phyloP scores from a whole-genome alignment of 2,113 vertebrate species.

The Daphoenositta chrysoptera region DNA sequence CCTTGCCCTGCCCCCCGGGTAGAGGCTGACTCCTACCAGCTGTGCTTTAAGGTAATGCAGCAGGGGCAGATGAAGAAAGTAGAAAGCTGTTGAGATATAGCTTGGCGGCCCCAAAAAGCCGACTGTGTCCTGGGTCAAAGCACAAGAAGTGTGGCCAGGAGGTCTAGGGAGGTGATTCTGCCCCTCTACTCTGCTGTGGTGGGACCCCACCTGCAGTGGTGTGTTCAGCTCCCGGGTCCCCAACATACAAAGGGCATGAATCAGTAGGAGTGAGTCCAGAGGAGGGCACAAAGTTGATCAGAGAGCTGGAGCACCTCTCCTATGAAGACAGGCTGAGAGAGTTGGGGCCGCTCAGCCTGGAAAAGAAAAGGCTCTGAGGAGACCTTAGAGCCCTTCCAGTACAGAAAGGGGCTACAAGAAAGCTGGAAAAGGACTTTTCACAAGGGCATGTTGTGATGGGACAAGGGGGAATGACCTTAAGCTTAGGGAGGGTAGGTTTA shows the following conservation, averaged over 20 bases:
- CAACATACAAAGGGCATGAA: neutral
- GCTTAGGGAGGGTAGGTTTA: neutral
- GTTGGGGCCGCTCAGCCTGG: neutral
- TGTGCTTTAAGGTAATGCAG: neutral
- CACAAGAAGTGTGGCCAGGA: neutral
- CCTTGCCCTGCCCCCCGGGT: neutral
- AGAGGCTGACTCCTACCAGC: neutral
- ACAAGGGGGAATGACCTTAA: neutral
- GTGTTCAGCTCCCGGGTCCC: neutral
- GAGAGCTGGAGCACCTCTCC: neutral
- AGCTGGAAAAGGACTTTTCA: neutral
- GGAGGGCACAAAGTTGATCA: neutral
- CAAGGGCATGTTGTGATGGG: neutral
- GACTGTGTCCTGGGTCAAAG: neutral
- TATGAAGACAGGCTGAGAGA: neutral
- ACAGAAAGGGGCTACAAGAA: neutral
- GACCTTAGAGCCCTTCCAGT: neutral
- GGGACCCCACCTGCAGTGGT: neutral
- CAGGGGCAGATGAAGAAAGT: neutral
- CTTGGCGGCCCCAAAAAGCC: neutral
- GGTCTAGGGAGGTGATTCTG: neutral
- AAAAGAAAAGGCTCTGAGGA: neutral
- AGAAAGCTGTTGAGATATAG: neutral
- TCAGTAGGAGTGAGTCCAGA: neutral
- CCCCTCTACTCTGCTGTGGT: neutral